phyloP scores from a whole-genome alignment of 1,140 invertebrate genomes.

The Daktulosphaira vitifoliae region DNA sequence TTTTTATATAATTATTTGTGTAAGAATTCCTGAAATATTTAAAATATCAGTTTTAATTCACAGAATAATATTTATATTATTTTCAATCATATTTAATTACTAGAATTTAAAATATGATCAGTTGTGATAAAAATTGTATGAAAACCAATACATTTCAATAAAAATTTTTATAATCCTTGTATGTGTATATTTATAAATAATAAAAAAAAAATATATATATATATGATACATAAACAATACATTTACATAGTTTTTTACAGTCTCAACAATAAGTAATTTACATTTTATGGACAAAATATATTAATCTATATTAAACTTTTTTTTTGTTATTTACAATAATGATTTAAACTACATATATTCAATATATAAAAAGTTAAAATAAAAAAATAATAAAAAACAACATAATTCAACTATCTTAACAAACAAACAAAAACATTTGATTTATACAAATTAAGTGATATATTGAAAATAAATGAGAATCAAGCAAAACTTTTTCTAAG shows the following conservation, averaged over 20 bases:
- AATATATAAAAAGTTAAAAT: slow-evolving; percentile 8
- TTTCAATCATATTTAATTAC: neutral
- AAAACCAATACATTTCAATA: slow-evolving; percentile 11
- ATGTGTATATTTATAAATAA: slow-evolving; percentile 4
- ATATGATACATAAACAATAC: slow-evolving; percentile 24
- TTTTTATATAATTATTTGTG: neutral
- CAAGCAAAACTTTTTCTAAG: neutral
- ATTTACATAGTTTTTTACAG: slow-evolving; percentile 32
- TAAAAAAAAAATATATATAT: slow-evolving; percentile 28
- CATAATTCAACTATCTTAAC: slow-evolving; percentile 33
- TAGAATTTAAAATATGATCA: neutral
- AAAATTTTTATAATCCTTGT: slow-evolving; percentile 11
- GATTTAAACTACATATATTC: slow-evolving; percentile 22
- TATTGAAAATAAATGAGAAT: slow-evolving; percentile 2
- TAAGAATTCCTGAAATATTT: neutral
- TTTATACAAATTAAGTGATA: slow-evolving; percentile 16
- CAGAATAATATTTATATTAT: neutral
- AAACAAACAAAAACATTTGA: slow-evolving; percentile 26
- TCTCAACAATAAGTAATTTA: slow-evolving; percentile 32
- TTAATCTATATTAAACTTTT: slow-evolving; percentile 31
- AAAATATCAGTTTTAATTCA: neutral
- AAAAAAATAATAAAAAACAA: slow-evolving; percentile 31
- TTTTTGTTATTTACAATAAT: slow-evolving; percentile 29
- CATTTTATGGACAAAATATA: slow-evolving; percentile 33
- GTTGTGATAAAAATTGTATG: neutral